These are phyloP conservation scores for Lysandra bellargus DNA, from an alignment of 2,888 invertebrate genomes.

Conservation along the genomic window DNA sequence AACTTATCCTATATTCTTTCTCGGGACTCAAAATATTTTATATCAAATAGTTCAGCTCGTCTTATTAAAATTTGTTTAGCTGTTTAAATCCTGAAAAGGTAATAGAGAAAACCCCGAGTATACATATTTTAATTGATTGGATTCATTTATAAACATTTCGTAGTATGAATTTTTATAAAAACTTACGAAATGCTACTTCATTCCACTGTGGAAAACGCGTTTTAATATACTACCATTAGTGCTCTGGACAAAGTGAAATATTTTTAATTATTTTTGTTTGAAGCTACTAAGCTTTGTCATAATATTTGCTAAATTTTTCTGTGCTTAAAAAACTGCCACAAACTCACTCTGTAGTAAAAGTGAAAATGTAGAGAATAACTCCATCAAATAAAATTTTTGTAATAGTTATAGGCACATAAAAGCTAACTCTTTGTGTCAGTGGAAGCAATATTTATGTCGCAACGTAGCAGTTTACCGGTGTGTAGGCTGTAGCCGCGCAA, in stretches of 20 bases:
- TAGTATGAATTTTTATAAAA: neutral
- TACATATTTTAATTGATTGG: too few species aligned
- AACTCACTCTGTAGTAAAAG: neutral
- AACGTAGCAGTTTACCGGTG: neutral
- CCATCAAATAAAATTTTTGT: neutral
- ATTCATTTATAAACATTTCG: neutral
- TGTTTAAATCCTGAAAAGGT: too few species aligned
- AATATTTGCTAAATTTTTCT: neutral
- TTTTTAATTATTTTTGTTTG: constrained; percentile 8
- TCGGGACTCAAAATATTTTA: too few species aligned
- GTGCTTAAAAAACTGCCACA: neutral
- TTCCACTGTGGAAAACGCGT: neutral
- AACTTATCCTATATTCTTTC: too few species aligned
- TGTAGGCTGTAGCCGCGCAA: neutral
- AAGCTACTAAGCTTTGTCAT: neutral
- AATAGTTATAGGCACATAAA: neutral
- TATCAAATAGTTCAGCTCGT: too few species aligned
- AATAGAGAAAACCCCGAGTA: too few species aligned
- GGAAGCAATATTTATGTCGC: neutral
- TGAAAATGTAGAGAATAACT: neutral
- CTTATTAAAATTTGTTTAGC: too few species aligned
- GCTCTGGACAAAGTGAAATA: constrained; percentile 1
- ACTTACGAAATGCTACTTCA: neutral
- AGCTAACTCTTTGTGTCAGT: neutral
- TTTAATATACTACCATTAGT: neutral